Evolutionary conservation across 1,140 invertebrate species (phyloP).

Genomic region (Heliconius nattereri): DNA sequence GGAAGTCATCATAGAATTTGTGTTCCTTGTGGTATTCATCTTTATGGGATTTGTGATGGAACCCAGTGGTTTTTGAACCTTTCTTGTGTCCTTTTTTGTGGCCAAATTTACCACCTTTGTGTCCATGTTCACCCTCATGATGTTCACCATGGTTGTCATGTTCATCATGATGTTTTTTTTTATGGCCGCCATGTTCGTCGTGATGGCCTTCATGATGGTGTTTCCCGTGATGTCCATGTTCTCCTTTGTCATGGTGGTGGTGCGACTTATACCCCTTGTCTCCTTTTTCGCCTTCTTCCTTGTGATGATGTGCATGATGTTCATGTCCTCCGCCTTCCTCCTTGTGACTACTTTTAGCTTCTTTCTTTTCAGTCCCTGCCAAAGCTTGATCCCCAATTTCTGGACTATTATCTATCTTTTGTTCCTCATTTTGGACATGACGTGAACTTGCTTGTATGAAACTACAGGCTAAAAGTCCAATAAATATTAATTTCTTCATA

Average conservation of each 20-base stretch:
- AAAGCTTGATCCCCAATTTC: conserved; percentile 64
- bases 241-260: conserved; percentile 86
- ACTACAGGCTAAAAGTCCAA: conserved; percentile 51
- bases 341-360: conserved; percentile 74
- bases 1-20: conserved; percentile 91
- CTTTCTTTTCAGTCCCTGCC: conserved; percentile 80
- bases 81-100: conserved; percentile 91
- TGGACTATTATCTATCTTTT: conserved; percentile 38
- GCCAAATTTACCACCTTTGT: conserved; percentile 87
- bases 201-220: conserved; percentile 87
- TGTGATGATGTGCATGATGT: conserved; percentile 84
- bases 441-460: conserved; percentile 54
- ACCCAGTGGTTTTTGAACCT: conserved; percentile 87
- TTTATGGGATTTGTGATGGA: conserved; percentile 90
- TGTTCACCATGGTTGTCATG: conserved; percentile 85
- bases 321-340: conserved; percentile 85
- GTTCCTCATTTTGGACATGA: conserved; percentile 59
- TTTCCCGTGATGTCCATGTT: conserved; percentile 87
- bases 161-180: conserved; percentile 89
- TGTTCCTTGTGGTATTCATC: conserved; percentile 92
- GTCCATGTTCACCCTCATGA: conserved; percentile 87
- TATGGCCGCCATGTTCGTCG: conserved; percentile 87
- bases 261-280: conserved; percentile 86
- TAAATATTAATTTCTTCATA: conserved; percentile 69
- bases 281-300: conserved; percentile 84